These are phyloP conservation scores for Acrobasis suavella DNA, from an alignment of 2,888 invertebrate genomes.

Conservation along the genomic window DNA sequence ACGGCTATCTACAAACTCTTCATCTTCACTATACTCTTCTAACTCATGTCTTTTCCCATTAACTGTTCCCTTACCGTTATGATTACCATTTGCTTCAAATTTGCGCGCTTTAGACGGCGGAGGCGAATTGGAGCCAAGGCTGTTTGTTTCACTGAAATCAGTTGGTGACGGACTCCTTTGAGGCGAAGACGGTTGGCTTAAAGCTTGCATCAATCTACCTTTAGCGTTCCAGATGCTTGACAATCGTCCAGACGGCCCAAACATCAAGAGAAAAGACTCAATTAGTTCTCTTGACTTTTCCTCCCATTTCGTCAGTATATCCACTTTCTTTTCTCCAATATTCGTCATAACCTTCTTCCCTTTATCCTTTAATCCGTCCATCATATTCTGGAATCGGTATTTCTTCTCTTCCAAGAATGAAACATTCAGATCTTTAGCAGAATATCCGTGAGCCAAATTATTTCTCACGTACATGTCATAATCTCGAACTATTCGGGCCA, in stretches of 20 bases:
- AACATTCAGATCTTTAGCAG: constrained; percentile 95
- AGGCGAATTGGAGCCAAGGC: background rate
- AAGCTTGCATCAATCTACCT: background rate
- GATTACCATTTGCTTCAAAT: background rate
- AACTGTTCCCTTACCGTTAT: background rate
- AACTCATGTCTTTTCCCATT: background rate
- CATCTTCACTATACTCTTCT: constrained; percentile 2
- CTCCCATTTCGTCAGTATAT: constrained; percentile 95
- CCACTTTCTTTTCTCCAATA: constrained; percentile 88
- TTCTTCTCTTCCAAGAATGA: constrained; percentile 94
- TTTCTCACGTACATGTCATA: constrained; percentile 95
- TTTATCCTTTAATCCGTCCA: constrained; percentile 91
- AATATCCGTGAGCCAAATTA: constrained; percentile 94
- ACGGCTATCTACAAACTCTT: constrained; percentile 7
- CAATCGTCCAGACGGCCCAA: constrained; percentile 87
- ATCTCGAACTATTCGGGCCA: constrained; percentile 94
- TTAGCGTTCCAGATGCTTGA: constrained; percentile 18
- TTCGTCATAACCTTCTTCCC: constrained; percentile 87
- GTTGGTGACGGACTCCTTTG: background rate
- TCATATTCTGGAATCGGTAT: constrained; percentile 92
- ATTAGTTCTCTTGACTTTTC: constrained; percentile 95
- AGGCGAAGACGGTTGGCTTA: constrained; percentile 11
- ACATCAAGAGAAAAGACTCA: constrained; percentile 91
- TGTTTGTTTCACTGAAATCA: background rate
- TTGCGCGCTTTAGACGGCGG: background rate